phyloP scores from a whole-genome alignment of 1,140 invertebrate genomes.

The Fopius arisanus region DNA sequence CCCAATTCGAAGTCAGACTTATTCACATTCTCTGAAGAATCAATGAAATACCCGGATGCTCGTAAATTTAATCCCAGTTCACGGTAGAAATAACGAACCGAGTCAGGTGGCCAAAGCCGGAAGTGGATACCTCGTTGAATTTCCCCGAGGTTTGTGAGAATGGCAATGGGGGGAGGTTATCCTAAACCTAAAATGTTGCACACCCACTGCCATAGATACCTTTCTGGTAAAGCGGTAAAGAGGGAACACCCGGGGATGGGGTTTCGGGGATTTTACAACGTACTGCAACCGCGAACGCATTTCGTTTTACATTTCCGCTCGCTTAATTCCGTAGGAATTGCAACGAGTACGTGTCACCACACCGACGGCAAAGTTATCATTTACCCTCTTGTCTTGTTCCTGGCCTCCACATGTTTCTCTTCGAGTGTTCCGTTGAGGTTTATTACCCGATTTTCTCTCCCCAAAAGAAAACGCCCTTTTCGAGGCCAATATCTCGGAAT shows the following conservation, averaged over 20 bases:
- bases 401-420: neutral
- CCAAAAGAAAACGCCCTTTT: no score
- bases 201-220: neutral
- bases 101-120: slow-evolving; percentile 12
- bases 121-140: slow-evolving; percentile 20
- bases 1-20: neutral
- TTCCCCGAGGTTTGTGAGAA: slow-evolving; percentile 17
- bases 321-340: neutral
- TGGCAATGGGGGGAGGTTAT: slow-evolving; percentile 2
- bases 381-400: neutral
- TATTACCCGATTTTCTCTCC: no score
- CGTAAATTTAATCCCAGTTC: slow-evolving; percentile 29
- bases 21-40: slow-evolving; percentile 13
- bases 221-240: neutral
- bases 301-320: slow-evolving; percentile 13
- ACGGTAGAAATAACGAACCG: slow-evolving; percentile 27
- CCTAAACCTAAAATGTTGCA: slow-evolving; percentile 3
- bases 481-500: no score
- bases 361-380: neutral
- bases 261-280: neutral
- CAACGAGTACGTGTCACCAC: neutral
- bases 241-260: neutral
- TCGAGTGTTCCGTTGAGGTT: neutral
- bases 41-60: slow-evolving; percentile 23
- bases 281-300: slow-evolving; percentile 4